phyloP scores from a whole-genome alignment of 1,140 invertebrate species.

The Panulirus ornatus region DNA sequence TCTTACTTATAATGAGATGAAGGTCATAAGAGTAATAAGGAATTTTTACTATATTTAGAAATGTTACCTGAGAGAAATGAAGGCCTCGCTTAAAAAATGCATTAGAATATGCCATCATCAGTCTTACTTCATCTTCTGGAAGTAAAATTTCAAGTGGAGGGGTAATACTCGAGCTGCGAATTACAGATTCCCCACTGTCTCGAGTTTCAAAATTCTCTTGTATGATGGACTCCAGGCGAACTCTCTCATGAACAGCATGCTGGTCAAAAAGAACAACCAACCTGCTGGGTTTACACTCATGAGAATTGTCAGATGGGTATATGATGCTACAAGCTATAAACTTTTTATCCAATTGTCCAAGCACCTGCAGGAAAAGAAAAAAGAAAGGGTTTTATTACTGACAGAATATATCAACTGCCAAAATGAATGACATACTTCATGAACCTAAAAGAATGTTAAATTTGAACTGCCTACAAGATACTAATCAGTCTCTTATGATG shows the following conservation, averaged over 20 bases:
- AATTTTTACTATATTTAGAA: too few relatives aligned
- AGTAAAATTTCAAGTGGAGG: conserved; percentile 77
- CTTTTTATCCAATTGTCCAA: conserved; percentile 85
- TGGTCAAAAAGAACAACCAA: conserved; percentile 85
- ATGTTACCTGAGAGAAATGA: conserved; percentile 47
- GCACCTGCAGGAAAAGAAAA: conserved; percentile 78
- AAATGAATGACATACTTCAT: too few relatives aligned
- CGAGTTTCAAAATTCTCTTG: conserved; percentile 77
- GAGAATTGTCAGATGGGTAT: conserved; percentile 5
- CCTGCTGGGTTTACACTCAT: conserved; percentile 63
- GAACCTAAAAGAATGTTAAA: too few relatives aligned
- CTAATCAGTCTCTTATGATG: too few relatives aligned
- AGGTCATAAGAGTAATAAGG: too few relatives aligned
- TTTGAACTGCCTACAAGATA: too few relatives aligned
- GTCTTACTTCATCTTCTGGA: conserved; percentile 77
- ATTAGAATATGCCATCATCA: conserved; percentile 77
- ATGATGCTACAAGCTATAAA: conserved; percentile 82
- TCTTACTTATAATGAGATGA: too few relatives aligned
- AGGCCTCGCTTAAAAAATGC: conserved; percentile 49
- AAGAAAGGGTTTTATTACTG: neutral
- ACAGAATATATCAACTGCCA: too few relatives aligned
- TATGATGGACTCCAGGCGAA: conserved; percentile 82
- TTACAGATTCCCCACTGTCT: conserved; percentile 51
- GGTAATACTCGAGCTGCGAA: conserved; percentile 75
- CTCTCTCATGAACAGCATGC: conserved; percentile 87